Evolutionary conservation across 2,888 invertebrate genomes (phyloP), one percentile per base, ranked within the genome.

Genomic region (Macaria notata): DNA sequence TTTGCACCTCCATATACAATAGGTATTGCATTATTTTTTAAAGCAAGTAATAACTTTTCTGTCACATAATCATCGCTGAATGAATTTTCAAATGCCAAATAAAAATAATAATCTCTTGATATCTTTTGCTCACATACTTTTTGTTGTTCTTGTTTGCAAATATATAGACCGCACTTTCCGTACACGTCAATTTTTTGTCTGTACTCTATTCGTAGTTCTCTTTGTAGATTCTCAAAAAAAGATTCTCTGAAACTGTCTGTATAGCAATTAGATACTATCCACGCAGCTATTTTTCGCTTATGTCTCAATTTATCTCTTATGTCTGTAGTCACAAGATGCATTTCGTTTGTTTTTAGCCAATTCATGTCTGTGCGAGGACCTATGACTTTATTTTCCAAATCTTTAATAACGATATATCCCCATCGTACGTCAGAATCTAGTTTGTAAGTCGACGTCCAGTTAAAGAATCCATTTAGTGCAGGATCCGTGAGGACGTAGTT

Each of bases 1-100:
- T 94, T 92, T 52, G 92, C 93, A 9, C 92, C 93, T 4, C 94
- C 94, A 85, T 92, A 94, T 6, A 94, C 94, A 19, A 95, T 90
- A 0, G 94, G 94, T 3, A 95, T 80, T 9, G 93, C 87, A 68
- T 93, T 86, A 76, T 93, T 91, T 66, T 92, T 86, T 44, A 92
- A 71, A 5, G 89, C 79, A 36, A 69, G 72, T 19, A 81, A 56
- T 7, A 83, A 55, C 59, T 83, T 82, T 54, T 83, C 82, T 0
- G 85, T 84, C 3, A 79, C 81, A 54, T 84, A 86, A 63, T 84
- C 79, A 56, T 78, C 70, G 51, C 71, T 63, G 43, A 76, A 73
- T 5, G 77, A 75, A 57, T 84, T 82, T 54, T 84, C 84, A 59
- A 82, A 79, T 0, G 83, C 70, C 19, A 84, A 65, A 59, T 84